Percentiles rank a stretch among this genome's conserved stretches.
phyloP scores from a whole-genome alignment of 2,113 vertebrate genomes.

The Festucalex cinctus region DNA sequence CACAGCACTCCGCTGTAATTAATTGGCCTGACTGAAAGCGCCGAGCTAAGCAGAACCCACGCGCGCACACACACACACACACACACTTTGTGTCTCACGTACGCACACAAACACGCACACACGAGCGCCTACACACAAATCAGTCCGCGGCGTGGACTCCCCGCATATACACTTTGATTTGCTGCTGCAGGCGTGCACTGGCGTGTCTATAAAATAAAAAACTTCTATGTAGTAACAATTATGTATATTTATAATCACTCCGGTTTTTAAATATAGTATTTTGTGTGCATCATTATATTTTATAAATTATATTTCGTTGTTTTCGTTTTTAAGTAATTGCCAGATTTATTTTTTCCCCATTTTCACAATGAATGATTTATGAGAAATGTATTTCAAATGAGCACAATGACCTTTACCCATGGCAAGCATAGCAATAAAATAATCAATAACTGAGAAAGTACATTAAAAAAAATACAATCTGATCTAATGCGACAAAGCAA shows the following conservation, averaged over 20 bases:
- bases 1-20: conserved; percentile 66
- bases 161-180: not conserved
- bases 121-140: not conserved
- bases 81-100: not conserved
- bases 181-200: not conserved
- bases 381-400: not conserved
- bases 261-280: not conserved
- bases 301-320: not conserved
- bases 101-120: too few species aligned
- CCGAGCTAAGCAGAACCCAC: conserved; percentile 68
- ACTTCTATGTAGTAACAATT: not conserved
- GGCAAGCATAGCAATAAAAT: not conserved
- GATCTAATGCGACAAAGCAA: not conserved
- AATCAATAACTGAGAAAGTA: not conserved
- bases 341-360: not conserved
- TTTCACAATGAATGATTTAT: not conserved
- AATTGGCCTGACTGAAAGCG: conserved; percentile 69
- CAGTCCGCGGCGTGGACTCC: not conserved
- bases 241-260: not conserved
- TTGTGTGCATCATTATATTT: not conserved
- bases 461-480: not conserved
- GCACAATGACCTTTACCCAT: not conserved
- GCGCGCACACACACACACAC: conserved; percentile 35
- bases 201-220: not conserved
- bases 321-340: not conserved